Evolutionary conservation across 2,113 vertebrate species (phyloP), one percentile per base, ranked within the genome.

Genomic region (Sander vitreus): DNA sequence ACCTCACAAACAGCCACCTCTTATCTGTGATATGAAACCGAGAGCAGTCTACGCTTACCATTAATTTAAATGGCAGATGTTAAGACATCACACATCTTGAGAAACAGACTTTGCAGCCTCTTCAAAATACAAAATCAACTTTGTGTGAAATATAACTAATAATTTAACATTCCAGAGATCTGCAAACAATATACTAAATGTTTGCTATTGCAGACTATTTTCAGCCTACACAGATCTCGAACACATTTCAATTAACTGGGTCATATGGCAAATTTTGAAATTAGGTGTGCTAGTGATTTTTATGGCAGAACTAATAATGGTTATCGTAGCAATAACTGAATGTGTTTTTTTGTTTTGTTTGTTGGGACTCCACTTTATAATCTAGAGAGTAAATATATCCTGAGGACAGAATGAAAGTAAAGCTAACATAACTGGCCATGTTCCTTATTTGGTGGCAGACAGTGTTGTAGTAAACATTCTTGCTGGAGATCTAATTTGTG

Each of bases 11-110:
- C 55, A 39, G 6, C 43, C 66, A 23, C 4, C 9, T 16, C 72
- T 2, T 3, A 36, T 36, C 48, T 83, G 48, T 64, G 74, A 79
- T 48, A 9, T 72, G 70, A 83, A 85, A 88, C 80, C 7, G 18
- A 86, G 73, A 85, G 58, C 13, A 36, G 19, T 58, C 43, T 27
- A 15, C 18, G 8, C 9, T 55, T 51, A 51, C 19, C 43, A 27
- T 65, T 58, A 21, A 70, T 74, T 84, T 63, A 59, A 76, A 73
- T 59, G 25, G 27, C 16, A 77, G 54, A 73, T 73, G 58, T 36
- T 36, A 6, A 71, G 39, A 25, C 45, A 18, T n/a, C 14, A 27
- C 5, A 48, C 5, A 39, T 48, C 39, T 11, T 33, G 4, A 66
- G 14, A 12, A 23, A 9, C 58, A 63, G 6, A 64, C 30, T 59